Conservation (phyloP, 2,797 vertebrate species). For the Tadarida brasiliensis region DNA sequence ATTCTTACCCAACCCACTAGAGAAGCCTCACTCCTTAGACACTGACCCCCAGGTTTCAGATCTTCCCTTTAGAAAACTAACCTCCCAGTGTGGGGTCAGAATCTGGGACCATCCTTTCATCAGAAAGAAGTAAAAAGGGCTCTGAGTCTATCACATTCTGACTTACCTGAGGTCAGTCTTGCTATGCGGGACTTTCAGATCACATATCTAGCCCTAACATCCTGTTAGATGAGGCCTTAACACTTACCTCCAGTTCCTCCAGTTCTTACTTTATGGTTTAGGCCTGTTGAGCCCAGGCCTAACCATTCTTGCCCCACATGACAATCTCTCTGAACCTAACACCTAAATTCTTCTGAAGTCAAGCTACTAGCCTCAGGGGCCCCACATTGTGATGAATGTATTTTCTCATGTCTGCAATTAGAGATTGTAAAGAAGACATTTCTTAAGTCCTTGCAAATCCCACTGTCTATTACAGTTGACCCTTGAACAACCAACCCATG, state of each 20-base stretch:
- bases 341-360: background rate
- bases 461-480: background rate
- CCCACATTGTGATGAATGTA: background rate
- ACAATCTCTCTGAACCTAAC: background rate
- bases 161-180: background rate
- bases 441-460: background rate
- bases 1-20: background rate
- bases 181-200: background rate
- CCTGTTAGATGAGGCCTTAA: background rate
- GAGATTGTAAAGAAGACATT: conserved; percentile 34
- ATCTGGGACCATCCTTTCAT: background rate
- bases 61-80: background rate
- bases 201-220: fast-evolving
- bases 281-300: background rate
- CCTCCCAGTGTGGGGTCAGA: background rate
- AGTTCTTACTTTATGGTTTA: background rate
- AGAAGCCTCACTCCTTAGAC: background rate
- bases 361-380: background rate
- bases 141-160: background rate
- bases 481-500: background rate
- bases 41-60: background rate
- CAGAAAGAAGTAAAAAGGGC: background rate
- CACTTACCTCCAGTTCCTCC: background rate
- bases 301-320: background rate
- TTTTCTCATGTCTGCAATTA: background rate